Percentiles rank a stretch among this genome's conserved stretches.
These are phyloP conservation scores for Tautogolabrus adspersus DNA, from an alignment of 2,113 vertebrate species.

Conservation along the genomic window DNA sequence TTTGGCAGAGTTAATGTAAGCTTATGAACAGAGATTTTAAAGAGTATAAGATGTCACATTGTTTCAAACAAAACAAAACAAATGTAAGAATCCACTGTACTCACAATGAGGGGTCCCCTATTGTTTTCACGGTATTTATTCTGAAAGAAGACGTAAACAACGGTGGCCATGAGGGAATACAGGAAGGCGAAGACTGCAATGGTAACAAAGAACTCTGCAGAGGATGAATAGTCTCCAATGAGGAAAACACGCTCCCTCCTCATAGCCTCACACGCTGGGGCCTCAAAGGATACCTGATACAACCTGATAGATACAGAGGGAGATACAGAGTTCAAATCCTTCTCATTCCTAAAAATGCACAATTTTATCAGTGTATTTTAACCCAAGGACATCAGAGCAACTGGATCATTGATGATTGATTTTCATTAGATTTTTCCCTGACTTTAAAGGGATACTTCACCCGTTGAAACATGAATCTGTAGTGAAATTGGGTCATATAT, in stretches of 20 bases:
- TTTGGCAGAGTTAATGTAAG: no score
- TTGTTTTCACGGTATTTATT: conserved; percentile 97
- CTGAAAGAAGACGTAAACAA: conserved; percentile 96
- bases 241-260: conserved; percentile 89
- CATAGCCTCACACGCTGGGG: conserved; percentile 90
- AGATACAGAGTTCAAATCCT: neutral
- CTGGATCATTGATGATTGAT: neutral
- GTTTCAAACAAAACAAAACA: no score
- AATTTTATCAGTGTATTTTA: neutral
- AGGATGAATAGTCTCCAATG: conserved; percentile 96
- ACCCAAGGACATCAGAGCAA: neutral
- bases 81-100: conserved; percentile 59
- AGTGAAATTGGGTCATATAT: no score
- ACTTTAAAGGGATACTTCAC: no score
- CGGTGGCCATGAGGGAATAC: conserved; percentile 93
- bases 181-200: conserved; percentile 97
- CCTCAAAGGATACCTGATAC: conserved; percentile 94
- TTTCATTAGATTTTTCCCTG: no score
- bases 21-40: no score
- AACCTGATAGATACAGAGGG: conserved; percentile 83
- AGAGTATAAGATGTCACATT: neutral
- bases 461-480: no score
- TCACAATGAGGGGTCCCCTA: conserved; percentile 94
- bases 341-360: neutral
- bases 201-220: conserved; percentile 97